Base-by-base conservation (phyloP, 35 echinoderm and acorn worm species). In the Heliocidaris erythrogramma region DNA sequence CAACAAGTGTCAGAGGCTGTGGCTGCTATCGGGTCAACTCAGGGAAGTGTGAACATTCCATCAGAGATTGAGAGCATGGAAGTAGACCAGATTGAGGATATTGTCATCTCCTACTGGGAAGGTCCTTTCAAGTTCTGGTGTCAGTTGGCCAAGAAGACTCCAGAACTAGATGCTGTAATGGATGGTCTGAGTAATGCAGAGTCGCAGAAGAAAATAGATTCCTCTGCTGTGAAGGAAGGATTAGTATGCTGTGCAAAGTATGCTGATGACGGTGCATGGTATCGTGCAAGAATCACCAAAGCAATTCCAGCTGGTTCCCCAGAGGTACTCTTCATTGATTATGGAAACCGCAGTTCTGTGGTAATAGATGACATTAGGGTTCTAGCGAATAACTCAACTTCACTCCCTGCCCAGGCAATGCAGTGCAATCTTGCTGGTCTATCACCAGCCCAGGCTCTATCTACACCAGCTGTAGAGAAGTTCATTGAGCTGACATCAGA, bases 181-280 rank as follows among this genome's bases (percentile, higher is more conserved):
- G 85, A 88, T 24, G 29, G 71, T 5, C 49, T 95, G 16, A 21
- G 13, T 30, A 59, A 48, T 50, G 91, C 47, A 49, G 50, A 59
- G 29, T 92, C 48, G 13, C 31, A 30, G 13, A 30, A 30, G 49
- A 49, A 92, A 48, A 16, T 92, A 30, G 91, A 92, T 92, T 13
- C 91, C n/a, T 92, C 91, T 52, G 91, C 50, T 48, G 50, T 92
- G 9, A 59, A 50, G 30, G 31, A 49, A 30, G 91, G 96, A 53
- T 11, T 97, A 95, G 61, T 98, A 96, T 98, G 97, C 94, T 49
- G 95, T 30, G 97, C 94, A 52, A 93, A 93, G 96, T 98, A 93
- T 59, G 49, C 94, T 31, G 85, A 71, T 47, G 97, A 98, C 93
- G 95, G 94, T 56, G 96, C 94, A 21, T 96, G 95, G 88, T 98